Percentiles rank a stretch among this genome's conserved stretches.
Conservation (phyloP, 2,797 vertebrate species). For the Nannoperca australis region DNA sequence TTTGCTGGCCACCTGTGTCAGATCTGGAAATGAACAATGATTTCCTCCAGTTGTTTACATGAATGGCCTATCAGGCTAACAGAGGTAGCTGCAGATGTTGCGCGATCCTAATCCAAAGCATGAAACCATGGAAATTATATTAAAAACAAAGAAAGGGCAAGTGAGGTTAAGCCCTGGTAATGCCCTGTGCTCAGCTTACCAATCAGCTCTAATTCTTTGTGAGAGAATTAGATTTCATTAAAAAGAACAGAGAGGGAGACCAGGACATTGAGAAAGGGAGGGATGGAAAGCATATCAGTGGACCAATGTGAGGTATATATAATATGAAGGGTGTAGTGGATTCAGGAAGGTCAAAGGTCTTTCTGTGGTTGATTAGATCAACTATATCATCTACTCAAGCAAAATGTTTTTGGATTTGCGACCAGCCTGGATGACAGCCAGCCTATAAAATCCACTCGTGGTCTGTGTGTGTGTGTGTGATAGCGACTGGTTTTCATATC, state of each 20-base stretch:
- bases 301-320: neutral
- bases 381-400: conserved; percentile 43
- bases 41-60: conserved; percentile 28
- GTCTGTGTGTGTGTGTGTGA: conserved; percentile 14
- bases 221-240: conserved; percentile 38
- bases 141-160: conserved; percentile 49
- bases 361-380: conserved; percentile 44
- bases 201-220: conserved; percentile 30
- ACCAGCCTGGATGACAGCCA: conserved; percentile 20
- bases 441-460: neutral
- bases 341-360: conserved; percentile 43
- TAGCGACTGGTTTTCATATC: conserved; percentile 54
- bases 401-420: conserved; percentile 29
- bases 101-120: conserved; percentile 38
- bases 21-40: conserved; percentile 17
- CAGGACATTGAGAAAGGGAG: neutral
- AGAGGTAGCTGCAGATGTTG: conserved; percentile 33
- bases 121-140: conserved; percentile 43
- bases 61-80: neutral
- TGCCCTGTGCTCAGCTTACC: conserved; percentile 29
- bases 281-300: neutral
- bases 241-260: conserved; percentile 10
- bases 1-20: neutral
- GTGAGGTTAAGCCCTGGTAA: conserved; percentile 53
- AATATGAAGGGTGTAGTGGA: neutral